phyloP scores from a whole-genome alignment of 2,888 invertebrate species.

The Eueremaeus valkanovi region DNA sequence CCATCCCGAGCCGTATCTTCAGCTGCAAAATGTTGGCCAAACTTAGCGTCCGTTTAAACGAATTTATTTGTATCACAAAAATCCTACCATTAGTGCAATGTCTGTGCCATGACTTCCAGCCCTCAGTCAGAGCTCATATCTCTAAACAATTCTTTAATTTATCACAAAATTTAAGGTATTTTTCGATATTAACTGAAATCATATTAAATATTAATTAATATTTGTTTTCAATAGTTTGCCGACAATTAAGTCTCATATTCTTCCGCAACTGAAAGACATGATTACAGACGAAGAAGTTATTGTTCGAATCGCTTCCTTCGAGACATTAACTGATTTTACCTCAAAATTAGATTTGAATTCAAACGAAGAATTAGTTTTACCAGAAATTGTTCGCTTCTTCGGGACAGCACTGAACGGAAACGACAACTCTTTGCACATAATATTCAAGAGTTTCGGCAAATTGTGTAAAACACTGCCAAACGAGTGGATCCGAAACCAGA shows the following conservation, averaged over 20 bases:
- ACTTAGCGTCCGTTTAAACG: not conserved
- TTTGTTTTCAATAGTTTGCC: not conserved
- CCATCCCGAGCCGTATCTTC: not conserved
- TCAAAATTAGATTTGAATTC: not conserved
- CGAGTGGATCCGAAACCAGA: not conserved
- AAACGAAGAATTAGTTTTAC: not conserved
- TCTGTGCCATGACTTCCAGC: not conserved
- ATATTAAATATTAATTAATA: not conserved
- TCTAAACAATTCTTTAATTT: not conserved
- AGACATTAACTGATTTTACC: not conserved
- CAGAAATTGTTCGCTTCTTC: not conserved
- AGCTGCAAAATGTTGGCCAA: constrained; percentile 19
- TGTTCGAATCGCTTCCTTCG: not conserved
- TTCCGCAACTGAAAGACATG: not conserved
- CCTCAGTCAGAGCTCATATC: not conserved
- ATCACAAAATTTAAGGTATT: constrained; percentile 5
- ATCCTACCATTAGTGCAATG: not conserved
- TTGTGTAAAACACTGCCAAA: constrained; percentile 20
- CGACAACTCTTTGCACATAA: not conserved
- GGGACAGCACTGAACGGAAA: not conserved
- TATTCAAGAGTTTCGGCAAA: not conserved
- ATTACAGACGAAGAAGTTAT: not conserved
- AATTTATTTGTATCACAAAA: not conserved
- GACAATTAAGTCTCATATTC: not conserved
- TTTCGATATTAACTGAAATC: not conserved